phyloP scores from a whole-genome alignment of 1,140 invertebrate species.

The Drosophila ambigua region DNA sequence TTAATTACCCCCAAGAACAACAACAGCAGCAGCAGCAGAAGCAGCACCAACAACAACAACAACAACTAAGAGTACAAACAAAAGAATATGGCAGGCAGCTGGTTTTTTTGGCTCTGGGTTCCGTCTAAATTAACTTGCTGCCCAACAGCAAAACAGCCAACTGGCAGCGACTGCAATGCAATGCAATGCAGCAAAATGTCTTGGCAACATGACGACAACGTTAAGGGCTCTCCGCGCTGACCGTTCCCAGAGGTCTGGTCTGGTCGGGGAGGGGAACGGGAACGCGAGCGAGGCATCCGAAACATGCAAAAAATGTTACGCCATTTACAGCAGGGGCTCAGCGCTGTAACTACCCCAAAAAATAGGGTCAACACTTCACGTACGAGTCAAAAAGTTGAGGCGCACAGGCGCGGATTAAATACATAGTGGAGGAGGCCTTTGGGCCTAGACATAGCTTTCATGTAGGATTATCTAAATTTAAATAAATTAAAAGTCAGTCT shows the following conservation, averaged over 20 bases:
- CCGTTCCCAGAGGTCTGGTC: slow-evolving; percentile 2
- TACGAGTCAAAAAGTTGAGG: slow-evolving; percentile 20
- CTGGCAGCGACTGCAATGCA: slow-evolving; percentile 41
- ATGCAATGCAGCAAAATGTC: slow-evolving; percentile 65
- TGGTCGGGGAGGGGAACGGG: neutral
- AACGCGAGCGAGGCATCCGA: slow-evolving; percentile 21
- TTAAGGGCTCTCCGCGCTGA: slow-evolving; percentile 53
- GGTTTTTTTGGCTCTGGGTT: slow-evolving; percentile 44
- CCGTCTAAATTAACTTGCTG: slow-evolving; percentile 77
- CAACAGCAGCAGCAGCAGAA: slow-evolving; percentile 17
- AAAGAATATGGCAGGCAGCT: slow-evolving; percentile 76
- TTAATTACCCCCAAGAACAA: slow-evolving; percentile 59
- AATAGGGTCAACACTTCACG: slow-evolving; percentile 65
- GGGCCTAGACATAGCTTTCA: neutral
- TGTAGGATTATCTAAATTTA: neutral
- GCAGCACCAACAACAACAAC: slow-evolving; percentile 17
- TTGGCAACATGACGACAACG: slow-evolving; percentile 76
- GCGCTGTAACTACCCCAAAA: slow-evolving; percentile 61
- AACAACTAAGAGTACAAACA: slow-evolving; percentile 4
- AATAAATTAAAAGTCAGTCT: no score
- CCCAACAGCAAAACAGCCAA: slow-evolving; percentile 32
- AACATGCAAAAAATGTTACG: slow-evolving; percentile 80
- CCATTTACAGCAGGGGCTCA: slow-evolving; percentile 58
- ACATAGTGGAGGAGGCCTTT: neutral
- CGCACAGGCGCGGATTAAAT: slow-evolving; percentile 5